phyloP scores from a whole-genome alignment of 2,797 vertebrate species.

The Tenualosa thibaudeaui region DNA sequence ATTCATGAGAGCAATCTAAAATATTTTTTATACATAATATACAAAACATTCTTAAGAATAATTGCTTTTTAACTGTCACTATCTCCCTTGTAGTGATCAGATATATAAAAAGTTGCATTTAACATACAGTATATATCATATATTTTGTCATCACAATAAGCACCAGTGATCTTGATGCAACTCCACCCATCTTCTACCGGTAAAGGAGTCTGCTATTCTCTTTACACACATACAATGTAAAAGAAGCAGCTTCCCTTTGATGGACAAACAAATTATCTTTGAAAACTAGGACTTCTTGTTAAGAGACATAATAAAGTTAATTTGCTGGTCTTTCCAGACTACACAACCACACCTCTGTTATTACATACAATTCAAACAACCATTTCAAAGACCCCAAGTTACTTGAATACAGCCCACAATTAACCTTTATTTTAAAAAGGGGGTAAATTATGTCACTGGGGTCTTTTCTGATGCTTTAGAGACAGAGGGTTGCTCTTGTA shows the following conservation, averaged over 20 bases:
- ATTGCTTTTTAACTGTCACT: constrained; percentile 69
- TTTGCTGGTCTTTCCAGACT: constrained; percentile 1
- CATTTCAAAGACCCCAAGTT: neutral
- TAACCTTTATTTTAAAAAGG: neutral
- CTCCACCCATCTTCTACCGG: neutral
- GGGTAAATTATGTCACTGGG: neutral
- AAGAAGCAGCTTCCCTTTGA: constrained; percentile 10
- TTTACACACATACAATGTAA: neutral
- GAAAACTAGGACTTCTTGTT: neutral
- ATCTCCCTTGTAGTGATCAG: constrained; percentile 67
- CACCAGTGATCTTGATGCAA: constrained; percentile 7
- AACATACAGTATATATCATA: constrained; percentile 59
- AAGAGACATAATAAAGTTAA: neutral
- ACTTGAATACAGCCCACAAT: neutral
- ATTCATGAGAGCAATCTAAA: constrained; percentile 58
- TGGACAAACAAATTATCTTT: neutral
- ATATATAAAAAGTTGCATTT: constrained; percentile 60
- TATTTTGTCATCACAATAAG: constrained; percentile 50
- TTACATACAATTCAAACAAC: neutral
- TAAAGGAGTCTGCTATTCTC: constrained; percentile 4
- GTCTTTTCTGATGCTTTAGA: neutral
- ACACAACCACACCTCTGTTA: neutral
- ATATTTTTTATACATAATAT: constrained; percentile 77
- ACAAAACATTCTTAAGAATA: constrained; percentile 73
- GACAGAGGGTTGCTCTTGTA: neutral